These are phyloP conservation scores for Microctenopoma steveboyesi DNA, from an alignment of 2,797 vertebrate genomes.

Conservation along the genomic window DNA sequence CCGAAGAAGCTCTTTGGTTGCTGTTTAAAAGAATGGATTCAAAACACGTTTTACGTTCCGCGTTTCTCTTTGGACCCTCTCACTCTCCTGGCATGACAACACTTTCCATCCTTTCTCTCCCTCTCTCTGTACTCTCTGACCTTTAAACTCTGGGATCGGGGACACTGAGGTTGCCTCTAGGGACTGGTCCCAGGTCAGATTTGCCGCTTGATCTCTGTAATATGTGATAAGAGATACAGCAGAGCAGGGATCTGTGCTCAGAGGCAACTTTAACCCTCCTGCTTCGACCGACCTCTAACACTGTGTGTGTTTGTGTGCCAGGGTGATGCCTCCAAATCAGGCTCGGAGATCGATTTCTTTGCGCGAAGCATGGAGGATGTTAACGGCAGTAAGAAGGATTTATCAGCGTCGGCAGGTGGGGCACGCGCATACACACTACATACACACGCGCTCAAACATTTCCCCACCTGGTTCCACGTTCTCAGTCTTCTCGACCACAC, in stretches of 20 bases:
- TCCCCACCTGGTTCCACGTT: conserved; percentile 14
- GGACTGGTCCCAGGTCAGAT: conserved; percentile 47
- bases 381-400: conserved; percentile 88
- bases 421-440: not conserved
- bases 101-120: conserved; percentile 39
- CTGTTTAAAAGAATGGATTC: conserved; percentile 24
- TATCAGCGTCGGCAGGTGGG: conserved; percentile 89
- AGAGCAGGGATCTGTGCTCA: conserved; percentile 47
- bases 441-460: conserved; percentile 5
- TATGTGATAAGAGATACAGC: conserved; percentile 6
- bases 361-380: conserved; percentile 89
- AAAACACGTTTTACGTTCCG: not conserved
- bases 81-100: conserved; percentile 69
- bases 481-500: conserved; percentile 4
- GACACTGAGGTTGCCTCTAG: conserved; percentile 58
- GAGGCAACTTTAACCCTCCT: conserved; percentile 51
- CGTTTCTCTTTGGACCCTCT: conserved; percentile 43
- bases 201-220: conserved; percentile 1
- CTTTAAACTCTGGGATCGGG: conserved; percentile 44
- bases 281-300: conserved; percentile 40
- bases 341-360: conserved; percentile 90
- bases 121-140: conserved; percentile 36
- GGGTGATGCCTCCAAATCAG: conserved; percentile 92
- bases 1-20: conserved; percentile 40
- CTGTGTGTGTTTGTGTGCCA: conserved; percentile 57